These are phyloP conservation scores for Leucophenga maculata DNA, from an alignment of 2,888 invertebrate species.

Conservation along the genomic window DNA sequence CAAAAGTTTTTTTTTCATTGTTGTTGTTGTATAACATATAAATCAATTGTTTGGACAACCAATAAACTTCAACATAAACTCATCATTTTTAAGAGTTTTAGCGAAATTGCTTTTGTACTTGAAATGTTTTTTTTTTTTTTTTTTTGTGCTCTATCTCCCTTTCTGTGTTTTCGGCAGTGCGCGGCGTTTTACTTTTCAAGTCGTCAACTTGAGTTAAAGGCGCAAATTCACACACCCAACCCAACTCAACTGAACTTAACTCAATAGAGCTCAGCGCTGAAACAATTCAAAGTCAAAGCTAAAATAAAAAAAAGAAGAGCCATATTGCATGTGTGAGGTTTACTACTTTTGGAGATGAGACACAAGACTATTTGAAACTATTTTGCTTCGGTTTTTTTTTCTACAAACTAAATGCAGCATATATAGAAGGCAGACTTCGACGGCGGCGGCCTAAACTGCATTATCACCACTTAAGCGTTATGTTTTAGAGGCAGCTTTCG, in stretches of 20 bases:
- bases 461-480: constrained; percentile 56
- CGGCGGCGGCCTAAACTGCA: constrained; percentile 48
- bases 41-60: constrained; percentile 26
- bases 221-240: too few species aligned
- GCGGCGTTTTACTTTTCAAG: constrained; percentile 1
- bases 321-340: not conserved
- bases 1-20: too few species aligned
- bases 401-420: not conserved
- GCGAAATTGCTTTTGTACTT: constrained; percentile 22
- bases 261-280: not conserved
- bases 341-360: constrained; percentile 3
- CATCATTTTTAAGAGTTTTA: constrained; percentile 27
- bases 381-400: constrained; percentile 14
- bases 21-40: constrained; percentile 7
- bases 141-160: too few species aligned
- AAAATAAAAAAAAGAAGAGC: not conserved
- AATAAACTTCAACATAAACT: constrained; percentile 31
- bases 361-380: constrained; percentile 25
- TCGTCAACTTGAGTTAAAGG: not conserved
- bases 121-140: not conserved
- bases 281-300: not conserved
- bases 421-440: not conserved
- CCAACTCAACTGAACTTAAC: too few species aligned
- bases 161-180: constrained; percentile 1
- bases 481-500: not conserved